Evolutionary conservation across 2,797 vertebrate species (phyloP).

Genomic region (Falco cherrug): DNA sequence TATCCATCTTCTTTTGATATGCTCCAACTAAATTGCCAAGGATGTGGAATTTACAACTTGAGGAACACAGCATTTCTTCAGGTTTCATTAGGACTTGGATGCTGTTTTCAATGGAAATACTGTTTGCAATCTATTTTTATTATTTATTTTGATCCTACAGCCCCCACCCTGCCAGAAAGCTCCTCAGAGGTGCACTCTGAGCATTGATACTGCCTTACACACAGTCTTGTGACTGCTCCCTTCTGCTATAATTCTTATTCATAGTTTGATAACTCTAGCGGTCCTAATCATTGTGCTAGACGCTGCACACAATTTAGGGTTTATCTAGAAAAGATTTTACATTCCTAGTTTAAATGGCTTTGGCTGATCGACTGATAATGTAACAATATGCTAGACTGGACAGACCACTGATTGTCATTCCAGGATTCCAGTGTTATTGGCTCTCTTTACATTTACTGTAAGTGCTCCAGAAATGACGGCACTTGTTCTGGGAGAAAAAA

Average conservation of each 20-base stretch:
- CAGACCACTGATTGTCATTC: conserved; percentile 20
- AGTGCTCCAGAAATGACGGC: conserved; percentile 36
- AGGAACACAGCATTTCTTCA: neutral
- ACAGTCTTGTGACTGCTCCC: neutral
- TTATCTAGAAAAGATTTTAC: conserved; percentile 48
- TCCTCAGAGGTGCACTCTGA: neutral
- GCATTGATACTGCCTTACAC: neutral
- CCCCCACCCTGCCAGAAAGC: neutral
- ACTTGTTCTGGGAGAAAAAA: neutral
- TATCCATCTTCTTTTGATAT: neutral
- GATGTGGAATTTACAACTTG: neutral
- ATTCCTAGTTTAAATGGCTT: conserved; percentile 37
- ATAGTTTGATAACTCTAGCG: neutral
- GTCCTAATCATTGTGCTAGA: neutral
- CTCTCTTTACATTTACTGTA: conserved; percentile 48
- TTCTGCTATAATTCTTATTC: conserved; percentile 28
- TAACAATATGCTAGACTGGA: conserved; percentile 6
- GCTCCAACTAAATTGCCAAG: neutral
- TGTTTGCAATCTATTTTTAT: neutral
- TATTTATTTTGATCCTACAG: neutral
- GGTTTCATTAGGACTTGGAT: neutral
- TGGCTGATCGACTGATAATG: conserved; percentile 44
- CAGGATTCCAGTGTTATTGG: neutral
- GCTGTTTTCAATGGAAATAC: neutral
- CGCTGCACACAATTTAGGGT: conserved; percentile 9